These are phyloP conservation scores for Rhamphomyia laevipes DNA, from an alignment of 2,888 invertebrate genomes.

Conservation along the genomic window DNA sequence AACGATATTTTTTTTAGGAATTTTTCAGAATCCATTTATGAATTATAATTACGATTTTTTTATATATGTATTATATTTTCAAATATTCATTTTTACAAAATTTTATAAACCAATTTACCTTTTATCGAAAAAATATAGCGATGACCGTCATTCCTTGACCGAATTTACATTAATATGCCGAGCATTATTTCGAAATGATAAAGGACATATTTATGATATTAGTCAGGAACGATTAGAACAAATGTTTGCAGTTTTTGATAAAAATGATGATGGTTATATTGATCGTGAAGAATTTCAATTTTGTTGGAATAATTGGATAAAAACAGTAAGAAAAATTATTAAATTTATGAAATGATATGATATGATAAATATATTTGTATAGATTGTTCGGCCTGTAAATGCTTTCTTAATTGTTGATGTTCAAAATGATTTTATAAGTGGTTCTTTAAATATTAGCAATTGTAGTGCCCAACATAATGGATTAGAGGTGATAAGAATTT, in stretches of 20 bases:
- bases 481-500: constrained; percentile 63
- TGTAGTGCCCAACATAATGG: constrained; percentile 88
- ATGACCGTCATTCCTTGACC: constrained; percentile 60
- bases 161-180: constrained; percentile 76
- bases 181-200: constrained; percentile 75
- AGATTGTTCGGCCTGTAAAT: constrained; percentile 76
- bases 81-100: not conserved
- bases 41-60: too few relatives aligned
- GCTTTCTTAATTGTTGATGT: constrained; percentile 92
- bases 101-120: constrained; percentile 2
- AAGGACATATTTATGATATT: constrained; percentile 70
- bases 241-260: constrained; percentile 72
- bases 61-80: not conserved
- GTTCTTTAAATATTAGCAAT: constrained; percentile 83
- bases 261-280: constrained; percentile 61
- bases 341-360: not conserved
- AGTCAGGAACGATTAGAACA: constrained; percentile 58
- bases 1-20: too few relatives aligned
- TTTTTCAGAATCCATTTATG: too few relatives aligned
- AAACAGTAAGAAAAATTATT: constrained; percentile 50
- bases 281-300: constrained; percentile 73
- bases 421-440: constrained; percentile 95
- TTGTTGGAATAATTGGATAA: constrained; percentile 87
- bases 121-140: constrained; percentile 40
- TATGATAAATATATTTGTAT: constrained; percentile 20